These are phyloP conservation scores for Pholis gunnellus DNA, from an alignment of 2,113 vertebrate species.

Conservation along the genomic window DNA sequence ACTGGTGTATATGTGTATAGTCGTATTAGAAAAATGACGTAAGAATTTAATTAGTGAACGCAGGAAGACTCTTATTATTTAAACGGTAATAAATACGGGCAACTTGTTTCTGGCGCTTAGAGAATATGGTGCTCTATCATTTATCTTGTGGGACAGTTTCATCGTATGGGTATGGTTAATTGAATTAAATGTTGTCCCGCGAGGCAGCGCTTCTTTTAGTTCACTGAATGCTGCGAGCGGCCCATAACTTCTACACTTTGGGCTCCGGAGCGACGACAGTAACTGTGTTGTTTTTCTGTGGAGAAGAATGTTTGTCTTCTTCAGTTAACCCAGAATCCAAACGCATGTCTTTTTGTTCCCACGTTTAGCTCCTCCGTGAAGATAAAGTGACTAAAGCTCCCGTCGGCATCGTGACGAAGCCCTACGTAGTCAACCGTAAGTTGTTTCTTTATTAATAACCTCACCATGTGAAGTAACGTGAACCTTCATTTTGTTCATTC, in stretches of 20 bases:
- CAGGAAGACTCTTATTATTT: not conserved
- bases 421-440: slow-evolving; percentile 81
- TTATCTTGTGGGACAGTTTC: not conserved
- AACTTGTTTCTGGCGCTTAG: not conserved
- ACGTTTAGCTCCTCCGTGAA: slow-evolving; percentile 39
- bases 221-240: not conserved
- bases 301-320: not conserved
- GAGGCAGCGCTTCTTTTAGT: not conserved
- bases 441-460: not conserved
- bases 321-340: not conserved
- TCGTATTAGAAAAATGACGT: not conserved
- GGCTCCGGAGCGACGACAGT: not conserved
- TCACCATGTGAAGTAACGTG: not conserved
- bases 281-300: not conserved
- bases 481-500: not conserved
- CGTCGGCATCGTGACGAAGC: slow-evolving; percentile 64
- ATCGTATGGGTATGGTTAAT: not conserved
- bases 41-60: too few species aligned
- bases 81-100: not conserved
- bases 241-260: not conserved
- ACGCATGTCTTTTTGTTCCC: slow-evolving; percentile 10
- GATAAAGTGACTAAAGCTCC: not conserved
- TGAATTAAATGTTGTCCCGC: not conserved
- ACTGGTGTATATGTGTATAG: not conserved
- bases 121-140: not conserved